Base-by-base conservation (phyloP, 2,797 vertebrate species). In the Scolopax rusticola region DNA sequence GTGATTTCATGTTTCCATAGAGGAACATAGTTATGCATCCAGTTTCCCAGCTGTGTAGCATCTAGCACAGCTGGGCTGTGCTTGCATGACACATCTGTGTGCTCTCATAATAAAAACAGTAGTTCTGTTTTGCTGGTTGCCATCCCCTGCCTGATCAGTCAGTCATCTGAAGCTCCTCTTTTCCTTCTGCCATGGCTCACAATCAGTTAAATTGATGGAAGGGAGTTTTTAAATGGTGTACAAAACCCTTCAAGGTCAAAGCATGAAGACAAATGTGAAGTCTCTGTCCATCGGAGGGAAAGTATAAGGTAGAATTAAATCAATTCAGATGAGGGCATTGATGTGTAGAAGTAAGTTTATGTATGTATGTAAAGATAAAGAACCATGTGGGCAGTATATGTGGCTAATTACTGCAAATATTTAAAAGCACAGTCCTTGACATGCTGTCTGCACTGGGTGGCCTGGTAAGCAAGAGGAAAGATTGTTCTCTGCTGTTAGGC, bases 351-450 rank as follows among this genome's bases (percentile, higher is more conserved):
- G 54, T 23, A 79, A 19, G 33, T 30, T 95, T 28, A 16, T 2
- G 15, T 64, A 16, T 32, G 9, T 0, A 16, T 38, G 24, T 47
- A 83, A 80, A 94, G 83, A 57, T 50, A 63, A 43, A 63, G 63
- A 41, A 67, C 61, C 14, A 28, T 30, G 60, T 63, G 86, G 53
- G 28, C 36, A 69, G 30, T 84, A 53, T 89, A 73, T 67, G 57
- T 84, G 56, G 25, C 77, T 89, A 84, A 93, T 87, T 92, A 48
- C 40, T 77, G 88, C 45, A 95, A 69, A 71, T 77, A 38, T 59
- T 93, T 64, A 61, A 70, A 92, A 32, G 60, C 45, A 79, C 24
- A 41, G 33, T 74, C 57, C 86, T 91, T 48, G 28, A 33, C 19
- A 3, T 82, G 60, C 57, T 83, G 24, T 69, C 33, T 89, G 28